phyloP scores from a whole-genome alignment of 2,113 vertebrate species.

The Tetrao urogallus region DNA sequence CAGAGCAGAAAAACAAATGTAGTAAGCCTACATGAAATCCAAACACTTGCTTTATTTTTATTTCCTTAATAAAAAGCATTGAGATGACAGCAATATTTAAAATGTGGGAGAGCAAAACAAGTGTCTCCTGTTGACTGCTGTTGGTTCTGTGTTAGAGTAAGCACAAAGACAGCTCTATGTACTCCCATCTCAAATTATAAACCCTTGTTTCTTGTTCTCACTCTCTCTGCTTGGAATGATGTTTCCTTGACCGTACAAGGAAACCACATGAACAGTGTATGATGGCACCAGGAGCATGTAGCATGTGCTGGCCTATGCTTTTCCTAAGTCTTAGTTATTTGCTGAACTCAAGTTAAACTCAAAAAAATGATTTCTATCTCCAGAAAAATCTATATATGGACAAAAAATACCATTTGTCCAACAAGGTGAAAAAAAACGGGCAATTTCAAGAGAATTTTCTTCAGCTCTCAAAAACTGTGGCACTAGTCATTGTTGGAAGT shows the following conservation, averaged over 20 bases:
- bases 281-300: background rate
- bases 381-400: background rate
- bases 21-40: background rate
- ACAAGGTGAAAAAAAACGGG: fast-evolving
- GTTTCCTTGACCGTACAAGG: background rate
- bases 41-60: background rate
- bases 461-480: background rate
- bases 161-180: background rate
- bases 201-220: background rate
- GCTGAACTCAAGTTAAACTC: background rate
- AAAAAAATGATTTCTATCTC: background rate
- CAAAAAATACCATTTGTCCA: background rate
- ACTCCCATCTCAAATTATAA: background rate
- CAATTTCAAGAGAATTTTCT: background rate
- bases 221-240: background rate
- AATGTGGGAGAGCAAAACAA: background rate
- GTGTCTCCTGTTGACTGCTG: background rate
- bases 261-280: background rate
- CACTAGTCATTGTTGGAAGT: background rate
- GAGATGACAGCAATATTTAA: background rate
- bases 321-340: background rate
- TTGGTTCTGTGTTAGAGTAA: background rate
- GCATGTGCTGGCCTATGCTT: background rate
- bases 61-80: background rate
- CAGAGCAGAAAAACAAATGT: background rate